A percentile compares a stretch with the other conserved stretches of the same genome.
Conservation (phyloP, 2,797 vertebrate species). For the Neosilurus hyrtlii region DNA sequence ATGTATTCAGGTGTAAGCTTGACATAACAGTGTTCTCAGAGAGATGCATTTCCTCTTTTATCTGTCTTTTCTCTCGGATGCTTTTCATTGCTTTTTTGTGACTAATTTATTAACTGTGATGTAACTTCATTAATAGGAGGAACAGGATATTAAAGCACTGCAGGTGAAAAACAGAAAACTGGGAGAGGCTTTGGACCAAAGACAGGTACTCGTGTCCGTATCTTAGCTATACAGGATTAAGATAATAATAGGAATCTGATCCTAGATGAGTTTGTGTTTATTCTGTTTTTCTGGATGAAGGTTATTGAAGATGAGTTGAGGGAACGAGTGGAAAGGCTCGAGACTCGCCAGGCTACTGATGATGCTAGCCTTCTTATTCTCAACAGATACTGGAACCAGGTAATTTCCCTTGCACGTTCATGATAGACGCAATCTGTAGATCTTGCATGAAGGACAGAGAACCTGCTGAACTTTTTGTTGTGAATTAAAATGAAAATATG, state of each 20-base stretch:
- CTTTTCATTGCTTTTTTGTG: not conserved
- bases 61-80: too few species aligned
- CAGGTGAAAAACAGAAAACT: conserved; percentile 94
- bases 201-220: conserved; percentile 74
- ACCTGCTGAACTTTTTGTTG: not conserved
- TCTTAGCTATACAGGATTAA: not conserved
- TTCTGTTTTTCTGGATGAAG: conserved; percentile 61
- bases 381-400: conserved; percentile 98
- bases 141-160: conserved; percentile 91
- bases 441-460: too few species aligned
- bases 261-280: not conserved
- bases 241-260: not conserved
- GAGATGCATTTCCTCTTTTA: not conserved
- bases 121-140: conserved; percentile 76
- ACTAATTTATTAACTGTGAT: not conserved
- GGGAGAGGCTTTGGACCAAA: conserved; percentile 90
- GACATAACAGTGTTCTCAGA: not conserved
- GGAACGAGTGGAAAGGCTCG: conserved; percentile 90
- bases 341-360: conserved; percentile 91
- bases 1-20: not conserved
- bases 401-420: conserved; percentile 53
- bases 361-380: conserved; percentile 93
- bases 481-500: not conserved
- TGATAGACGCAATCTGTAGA: not conserved
- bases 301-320: conserved; percentile 93